Conservation (phyloP, 1,140 invertebrate genomes). For the Batillaria attramentaria region DNA sequence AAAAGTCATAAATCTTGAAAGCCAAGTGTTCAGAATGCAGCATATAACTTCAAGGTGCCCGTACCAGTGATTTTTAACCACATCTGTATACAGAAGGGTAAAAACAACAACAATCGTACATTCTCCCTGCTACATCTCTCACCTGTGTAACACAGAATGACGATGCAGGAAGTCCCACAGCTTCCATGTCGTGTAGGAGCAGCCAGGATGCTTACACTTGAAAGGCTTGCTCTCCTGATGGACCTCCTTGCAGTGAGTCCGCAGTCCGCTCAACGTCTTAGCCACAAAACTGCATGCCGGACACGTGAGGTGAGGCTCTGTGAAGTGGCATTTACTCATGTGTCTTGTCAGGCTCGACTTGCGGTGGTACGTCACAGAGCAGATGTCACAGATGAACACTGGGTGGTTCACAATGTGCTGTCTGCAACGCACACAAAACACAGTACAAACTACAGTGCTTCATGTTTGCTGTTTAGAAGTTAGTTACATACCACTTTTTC, state of each 20-base stretch:
- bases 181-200: slow-evolving; percentile 44
- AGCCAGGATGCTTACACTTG: slow-evolving; percentile 43
- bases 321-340: slow-evolving; percentile 33
- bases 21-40: no score
- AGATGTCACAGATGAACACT: slow-evolving; percentile 40
- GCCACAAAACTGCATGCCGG: slow-evolving; percentile 29
- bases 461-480: no score
- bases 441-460: no score
- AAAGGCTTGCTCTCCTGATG: slow-evolving; percentile 52
- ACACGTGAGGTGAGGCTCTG: slow-evolving; percentile 32
- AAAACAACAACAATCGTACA: no score
- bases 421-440: no score
- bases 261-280: slow-evolving; percentile 36
- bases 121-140: no score
- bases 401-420: slow-evolving; percentile 29
- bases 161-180: slow-evolving; percentile 45
- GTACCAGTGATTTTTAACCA: no score
- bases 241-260: slow-evolving; percentile 39
- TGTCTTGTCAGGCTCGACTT: slow-evolving; percentile 45
- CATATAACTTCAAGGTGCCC: no score
- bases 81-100: no score
- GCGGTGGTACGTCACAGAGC: slow-evolving; percentile 36
- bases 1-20: no score
- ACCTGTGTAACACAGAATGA: slow-evolving; percentile 58
- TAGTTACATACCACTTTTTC: no score